phyloP scores from a whole-genome alignment of 2,888 invertebrate species.

The Drosophila limbata region DNA sequence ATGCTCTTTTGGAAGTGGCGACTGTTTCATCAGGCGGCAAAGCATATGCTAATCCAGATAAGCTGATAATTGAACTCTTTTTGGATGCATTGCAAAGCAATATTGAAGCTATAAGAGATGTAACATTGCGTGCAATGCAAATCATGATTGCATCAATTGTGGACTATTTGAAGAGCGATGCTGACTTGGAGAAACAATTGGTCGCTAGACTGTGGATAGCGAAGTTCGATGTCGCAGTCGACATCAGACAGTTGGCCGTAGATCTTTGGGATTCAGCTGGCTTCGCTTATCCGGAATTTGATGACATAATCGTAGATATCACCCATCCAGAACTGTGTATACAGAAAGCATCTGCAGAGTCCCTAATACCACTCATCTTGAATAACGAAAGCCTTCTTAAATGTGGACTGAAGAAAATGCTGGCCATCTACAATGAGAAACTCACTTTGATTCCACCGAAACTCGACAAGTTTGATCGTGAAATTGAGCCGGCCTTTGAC shows the following conservation, averaged over 20 bases:
- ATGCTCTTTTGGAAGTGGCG: constrained; percentile 93
- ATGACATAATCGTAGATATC: constrained; percentile 88
- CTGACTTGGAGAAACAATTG: constrained; percentile 86
- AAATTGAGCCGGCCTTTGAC: constrained; percentile 93
- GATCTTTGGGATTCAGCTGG: constrained; percentile 88
- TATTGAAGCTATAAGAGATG: constrained; percentile 90
- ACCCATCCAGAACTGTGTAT: constrained; percentile 93
- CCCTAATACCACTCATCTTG: constrained; percentile 90
- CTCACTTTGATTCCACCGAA: constrained; percentile 93
- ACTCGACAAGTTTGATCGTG: constrained; percentile 96
- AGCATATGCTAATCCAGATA: constrained; percentile 88
- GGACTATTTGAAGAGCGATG: constrained; percentile 31
- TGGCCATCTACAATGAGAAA: constrained; percentile 91
- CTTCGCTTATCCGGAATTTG: constrained; percentile 86
- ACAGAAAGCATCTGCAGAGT: constrained; percentile 92
- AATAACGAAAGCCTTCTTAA: constrained; percentile 87
- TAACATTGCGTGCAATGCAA: constrained; percentile 90
- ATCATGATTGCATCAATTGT: constrained; percentile 89
- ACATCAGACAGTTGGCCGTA: constrained; percentile 89
- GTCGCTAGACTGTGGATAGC: constrained; percentile 93
- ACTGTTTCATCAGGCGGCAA: constrained; percentile 89
- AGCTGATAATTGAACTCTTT: constrained; percentile 91
- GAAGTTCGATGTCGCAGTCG: constrained; percentile 91
- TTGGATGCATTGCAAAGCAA: constrained; percentile 92
- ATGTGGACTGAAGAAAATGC: constrained; percentile 88